phyloP scores from a whole-genome alignment of 2,888 invertebrate species.

The Tipula lateralis region DNA sequence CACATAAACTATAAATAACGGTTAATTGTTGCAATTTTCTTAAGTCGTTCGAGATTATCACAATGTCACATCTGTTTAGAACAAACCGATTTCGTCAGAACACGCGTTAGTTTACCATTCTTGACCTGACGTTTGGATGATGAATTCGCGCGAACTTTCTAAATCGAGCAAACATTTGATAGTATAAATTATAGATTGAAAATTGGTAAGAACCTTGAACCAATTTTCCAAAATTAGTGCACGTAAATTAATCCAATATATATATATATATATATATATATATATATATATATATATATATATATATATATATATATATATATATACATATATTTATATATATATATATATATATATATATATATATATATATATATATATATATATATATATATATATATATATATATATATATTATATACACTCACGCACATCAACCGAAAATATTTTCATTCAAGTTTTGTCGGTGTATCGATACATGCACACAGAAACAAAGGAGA shows the following conservation, averaged over 20 bases:
- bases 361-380: background rate
- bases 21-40: background rate
- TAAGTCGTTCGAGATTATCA: background rate
- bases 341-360: background rate
- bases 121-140: background rate
- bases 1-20: background rate
- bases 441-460: slow-evolving; percentile 2
- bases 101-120: too few species aligned
- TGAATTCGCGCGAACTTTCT: background rate
- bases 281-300: background rate
- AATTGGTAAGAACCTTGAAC: background rate
- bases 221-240: background rate
- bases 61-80: background rate
- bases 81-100: background rate
- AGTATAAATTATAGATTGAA: background rate
- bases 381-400: background rate
- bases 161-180: background rate
- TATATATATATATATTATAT: background rate
- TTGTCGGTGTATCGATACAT: background rate
- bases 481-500: background rate
- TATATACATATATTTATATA: background rate
- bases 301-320: background rate
- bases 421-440: background rate
- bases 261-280: background rate
- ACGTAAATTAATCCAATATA: background rate